Evolutionary conservation across 2,888 invertebrate species (phyloP).

Genomic region (Sinelater perroti): DNA sequence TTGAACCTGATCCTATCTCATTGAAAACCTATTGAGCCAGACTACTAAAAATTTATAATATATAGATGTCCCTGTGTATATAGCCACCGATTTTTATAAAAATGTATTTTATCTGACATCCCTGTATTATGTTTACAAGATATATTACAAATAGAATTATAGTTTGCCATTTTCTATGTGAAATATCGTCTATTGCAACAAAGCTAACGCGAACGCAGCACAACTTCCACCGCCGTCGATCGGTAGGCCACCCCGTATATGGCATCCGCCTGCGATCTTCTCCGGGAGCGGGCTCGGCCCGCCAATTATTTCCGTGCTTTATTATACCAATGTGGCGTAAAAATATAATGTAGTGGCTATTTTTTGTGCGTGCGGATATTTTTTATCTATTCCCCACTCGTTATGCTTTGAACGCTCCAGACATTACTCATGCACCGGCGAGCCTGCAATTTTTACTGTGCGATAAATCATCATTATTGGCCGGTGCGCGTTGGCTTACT

Average conservation of each 20-base stretch:
- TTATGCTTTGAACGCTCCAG: slow-evolving; percentile 60
- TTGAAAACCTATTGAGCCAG: no score
- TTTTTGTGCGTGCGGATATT: slow-evolving; percentile 52
- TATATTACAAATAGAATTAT: no score
- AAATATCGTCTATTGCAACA: no score
- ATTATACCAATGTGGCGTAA: slow-evolving; percentile 55
- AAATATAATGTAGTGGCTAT: slow-evolving; percentile 58
- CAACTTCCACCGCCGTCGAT: no score
- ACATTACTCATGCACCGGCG: slow-evolving; percentile 66
- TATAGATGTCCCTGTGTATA: no score
- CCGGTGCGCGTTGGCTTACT: slow-evolving; percentile 50
- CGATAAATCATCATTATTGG: slow-evolving; percentile 71
- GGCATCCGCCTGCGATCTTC: slow-evolving; percentile 5
- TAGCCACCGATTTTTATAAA: no score
- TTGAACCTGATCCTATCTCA: no score
- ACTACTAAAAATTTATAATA: no score
- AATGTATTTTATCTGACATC: no score
- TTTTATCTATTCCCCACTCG: slow-evolving; percentile 57
- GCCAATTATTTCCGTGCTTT: slow-evolving; percentile 40
- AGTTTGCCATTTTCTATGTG: no score
- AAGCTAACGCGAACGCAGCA: no score
- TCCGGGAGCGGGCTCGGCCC: slow-evolving; percentile 22
- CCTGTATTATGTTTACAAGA: no score
- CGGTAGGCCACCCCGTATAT: slow-evolving; percentile 2
- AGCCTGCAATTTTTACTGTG: slow-evolving; percentile 66